Evolutionary conservation across 2,113 vertebrate species (phyloP), one percentile per base, ranked within the genome.

Genomic region (Raja brachyura): DNA sequence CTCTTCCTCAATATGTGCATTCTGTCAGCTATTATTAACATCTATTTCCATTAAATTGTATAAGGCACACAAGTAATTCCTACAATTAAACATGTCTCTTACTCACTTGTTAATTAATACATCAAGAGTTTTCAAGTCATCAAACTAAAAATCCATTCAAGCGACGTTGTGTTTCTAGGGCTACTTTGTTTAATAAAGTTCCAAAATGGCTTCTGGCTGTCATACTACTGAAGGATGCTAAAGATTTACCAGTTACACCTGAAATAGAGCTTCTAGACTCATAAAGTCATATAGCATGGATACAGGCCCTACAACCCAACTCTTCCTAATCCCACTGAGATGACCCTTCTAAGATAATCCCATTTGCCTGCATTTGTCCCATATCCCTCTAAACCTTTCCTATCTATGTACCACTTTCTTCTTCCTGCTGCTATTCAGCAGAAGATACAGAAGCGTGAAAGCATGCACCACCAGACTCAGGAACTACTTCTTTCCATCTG

Each of bases 1-100:
- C 11, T 61, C 56, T 61, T 13, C 54, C 54, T 61, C 11, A 39
- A 81, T 54, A 81, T 86, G 56, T 86, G 56, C 28, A 59, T 2
- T n/a, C 81, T 86, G 81, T 61, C 81, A 86, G 25, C 28, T 86
- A 59, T 59, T 86, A 86, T 86, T 86, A 86, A 25, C 59, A 61
- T 86, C 81, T 28, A 61, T 11, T 56, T 86, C 81, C 28, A 11
- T 86, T n/a, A 59, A 86, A 86, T 28, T 61, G 28, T 86, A 61
- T 13, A 86, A 61, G 81, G 56, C 81, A 86, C 56, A 22, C 56
- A 86, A 59, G 56, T 56, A 86, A 86, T 86, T 61, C 48, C 48
- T 8, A 83, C 48, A 86, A 86, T n/a, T n/a, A 86, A 59, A 11
- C n/a, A 81, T 86, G 56, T 61, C 22, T 28, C 81, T 28, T 11